Evolutionary conservation across 2,113 vertebrate species (phyloP).

Genomic region (Martes martes): DNA sequence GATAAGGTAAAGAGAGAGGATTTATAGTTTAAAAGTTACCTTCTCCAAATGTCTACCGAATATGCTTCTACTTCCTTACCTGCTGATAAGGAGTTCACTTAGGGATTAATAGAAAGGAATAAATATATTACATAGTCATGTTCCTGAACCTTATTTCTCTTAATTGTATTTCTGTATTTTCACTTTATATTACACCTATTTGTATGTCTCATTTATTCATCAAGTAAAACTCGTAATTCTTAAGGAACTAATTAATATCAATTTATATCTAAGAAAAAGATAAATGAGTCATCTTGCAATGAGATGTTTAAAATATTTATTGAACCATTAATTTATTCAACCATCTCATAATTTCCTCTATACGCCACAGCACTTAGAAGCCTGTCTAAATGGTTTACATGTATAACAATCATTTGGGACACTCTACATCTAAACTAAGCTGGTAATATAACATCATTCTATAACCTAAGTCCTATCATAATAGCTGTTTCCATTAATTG

Average conservation of each 20-base stretch:
- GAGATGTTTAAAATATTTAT: neutral
- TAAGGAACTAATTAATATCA: neutral
- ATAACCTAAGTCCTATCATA: neutral
- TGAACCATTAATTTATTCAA: neutral
- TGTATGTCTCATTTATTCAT: neutral
- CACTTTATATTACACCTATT: neutral
- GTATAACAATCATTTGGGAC: accelerated
- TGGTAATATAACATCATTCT: neutral
- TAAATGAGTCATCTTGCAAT: neutral
- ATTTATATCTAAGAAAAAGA: neutral
- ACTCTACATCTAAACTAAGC: neutral
- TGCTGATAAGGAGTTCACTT: neutral
- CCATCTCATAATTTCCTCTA: neutral
- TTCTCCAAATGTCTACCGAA: neutral
- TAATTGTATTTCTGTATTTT: neutral
- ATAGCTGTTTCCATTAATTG: neutral
- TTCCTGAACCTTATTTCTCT: neutral
- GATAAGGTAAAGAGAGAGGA: neutral
- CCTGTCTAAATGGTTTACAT: neutral
- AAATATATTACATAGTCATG: neutral
- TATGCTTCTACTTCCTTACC: neutral
- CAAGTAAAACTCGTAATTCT: neutral
- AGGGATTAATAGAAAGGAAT: neutral
- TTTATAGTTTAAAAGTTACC: neutral
- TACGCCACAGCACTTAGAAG: neutral